Conservation (phyloP, 2,113 vertebrate species). For the Trematomus loennbergii region DNA sequence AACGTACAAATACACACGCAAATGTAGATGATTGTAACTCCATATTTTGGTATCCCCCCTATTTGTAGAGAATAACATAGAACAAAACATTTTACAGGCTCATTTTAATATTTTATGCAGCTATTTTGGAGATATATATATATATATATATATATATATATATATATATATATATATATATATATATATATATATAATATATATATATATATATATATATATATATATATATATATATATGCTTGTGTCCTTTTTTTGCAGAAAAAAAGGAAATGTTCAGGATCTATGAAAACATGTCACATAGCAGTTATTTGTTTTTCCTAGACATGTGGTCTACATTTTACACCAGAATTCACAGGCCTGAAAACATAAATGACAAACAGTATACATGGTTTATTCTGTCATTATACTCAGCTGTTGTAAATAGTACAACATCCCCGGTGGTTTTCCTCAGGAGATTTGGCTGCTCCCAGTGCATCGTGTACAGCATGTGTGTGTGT, state of each 20-base stretch:
- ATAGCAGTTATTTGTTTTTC: background rate
- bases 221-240: too few species aligned
- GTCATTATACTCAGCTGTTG: background rate
- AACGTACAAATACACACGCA: too few species aligned
- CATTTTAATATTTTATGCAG: background rate
- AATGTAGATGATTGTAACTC: too few species aligned
- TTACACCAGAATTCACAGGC: background rate
- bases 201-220: too few species aligned
- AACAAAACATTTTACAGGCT: background rate
- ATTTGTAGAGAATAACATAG: background rate
- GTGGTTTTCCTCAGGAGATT: slow-evolving; percentile 4
- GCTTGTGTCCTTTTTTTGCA: too few species aligned
- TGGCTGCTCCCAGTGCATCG: background rate
- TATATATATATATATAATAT: too few species aligned
- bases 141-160: too few species aligned
- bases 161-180: too few species aligned
- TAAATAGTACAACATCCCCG: background rate
- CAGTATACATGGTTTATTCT: too few species aligned
- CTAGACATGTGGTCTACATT: too few species aligned
- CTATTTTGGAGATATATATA: background rate
- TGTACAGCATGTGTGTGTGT: slow-evolving; percentile 6
- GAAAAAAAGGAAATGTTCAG: background rate
- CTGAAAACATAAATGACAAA: background rate
- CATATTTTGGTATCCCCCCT: background rate
- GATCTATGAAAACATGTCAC: background rate